Base-by-base conservation (phyloP, 2,888 invertebrate species). In the Amiota minor region DNA sequence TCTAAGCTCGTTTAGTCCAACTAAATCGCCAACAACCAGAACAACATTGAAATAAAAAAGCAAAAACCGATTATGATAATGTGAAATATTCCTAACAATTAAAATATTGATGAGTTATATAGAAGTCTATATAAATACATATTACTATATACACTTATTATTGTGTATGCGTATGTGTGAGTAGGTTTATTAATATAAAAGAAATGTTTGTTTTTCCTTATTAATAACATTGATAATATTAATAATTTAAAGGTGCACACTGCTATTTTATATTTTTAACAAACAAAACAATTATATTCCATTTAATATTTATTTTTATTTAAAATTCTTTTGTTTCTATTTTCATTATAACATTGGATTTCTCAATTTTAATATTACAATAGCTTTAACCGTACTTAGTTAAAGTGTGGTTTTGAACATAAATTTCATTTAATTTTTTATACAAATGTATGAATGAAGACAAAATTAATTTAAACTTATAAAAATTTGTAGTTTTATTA, bases 21-120 rank as follows among this genome's bases (percentile, higher is more conserved):
- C 50, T 35, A 14, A 20, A 59, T 11, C 18, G 10, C 47, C 65
- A 65, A 47, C 47, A 46, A 59, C 18, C 1, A 59, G 12, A 59
- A 2, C 10, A 18, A 59, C 55, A 59, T 59, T 20, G 18, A 20
- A 14, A 59, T 59, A 11, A 18, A 18, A 20, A 59, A 59, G 59
- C 18, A 23, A 59, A 59, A 11, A 20, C 8, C 47, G 47, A 18
- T n/a, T 16, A 47, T 35, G 46, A 45, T 14, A 47, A 47, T 65
- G 45, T 65, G 65, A 47, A 65, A 65, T 65, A 65, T 65, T 65
- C 65, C 65, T 65, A 65, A 65, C 47, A 47, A 65, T 49, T 65
- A 65, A 47, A 9, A 65, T 65, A 62, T 35, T 35, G 35, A 35
- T 35, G 35, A 35, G 35, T 35, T 35, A 35, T 35, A 35, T 35